Percentiles rank a stretch among this genome's conserved stretches.
These are phyloP conservation scores for Botia kubotai DNA, from an alignment of 2,797 vertebrate species.

Conservation along the genomic window DNA sequence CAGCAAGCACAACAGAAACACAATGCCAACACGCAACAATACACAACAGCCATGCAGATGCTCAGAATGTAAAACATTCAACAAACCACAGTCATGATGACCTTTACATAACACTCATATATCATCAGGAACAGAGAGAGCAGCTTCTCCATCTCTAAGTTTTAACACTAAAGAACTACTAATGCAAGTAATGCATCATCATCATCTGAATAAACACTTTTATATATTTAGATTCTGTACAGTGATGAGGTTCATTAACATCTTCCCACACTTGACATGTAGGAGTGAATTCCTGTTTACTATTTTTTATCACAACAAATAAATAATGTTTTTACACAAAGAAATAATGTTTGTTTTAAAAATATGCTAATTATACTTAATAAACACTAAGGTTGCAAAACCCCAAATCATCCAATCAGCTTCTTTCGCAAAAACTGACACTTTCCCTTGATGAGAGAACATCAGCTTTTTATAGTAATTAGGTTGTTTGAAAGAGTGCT, in stretches of 20 bases:
- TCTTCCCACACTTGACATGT: background rate
- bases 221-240: background rate
- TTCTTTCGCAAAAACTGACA: constrained; percentile 21
- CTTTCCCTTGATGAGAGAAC: constrained; percentile 8
- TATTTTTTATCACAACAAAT: background rate
- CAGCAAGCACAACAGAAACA: constrained; percentile 57
- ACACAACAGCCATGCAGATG: constrained; percentile 69
- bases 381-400: background rate
- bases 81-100: constrained; percentile 70
- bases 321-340: background rate
- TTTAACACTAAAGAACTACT: background rate
- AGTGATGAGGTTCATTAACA: background rate
- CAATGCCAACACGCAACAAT: constrained; percentile 39
- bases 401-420: constrained; percentile 16
- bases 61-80: constrained; percentile 44
- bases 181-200: background rate
- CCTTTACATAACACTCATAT: constrained; percentile 65
- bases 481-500: constrained; percentile 27
- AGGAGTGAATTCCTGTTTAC: background rate
- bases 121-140: constrained; percentile 24
- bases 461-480: constrained; percentile 21
- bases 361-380: constrained; percentile 22
- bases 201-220: background rate
- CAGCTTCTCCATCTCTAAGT: constrained; percentile 61
- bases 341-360: constrained; percentile 6